A percentile compares a stretch with the other conserved stretches of the same genome.
These are phyloP conservation scores for Palythoa grandiflora DNA, from an alignment of 92 coral and sea anemone species.

Conservation along the genomic window DNA sequence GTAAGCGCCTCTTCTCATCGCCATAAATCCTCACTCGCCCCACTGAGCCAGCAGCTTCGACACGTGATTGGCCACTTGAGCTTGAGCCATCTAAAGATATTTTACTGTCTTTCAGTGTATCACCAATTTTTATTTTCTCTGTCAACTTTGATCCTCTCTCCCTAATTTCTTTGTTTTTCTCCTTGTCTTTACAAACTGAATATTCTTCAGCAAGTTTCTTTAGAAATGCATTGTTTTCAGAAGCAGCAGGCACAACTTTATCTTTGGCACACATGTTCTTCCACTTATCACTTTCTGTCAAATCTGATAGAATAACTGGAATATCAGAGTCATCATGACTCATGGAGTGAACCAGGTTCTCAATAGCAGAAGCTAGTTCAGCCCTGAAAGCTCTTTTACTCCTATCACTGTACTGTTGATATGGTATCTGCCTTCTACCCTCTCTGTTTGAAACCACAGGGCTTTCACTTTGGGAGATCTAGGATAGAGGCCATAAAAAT, in stretches of 20 bases:
- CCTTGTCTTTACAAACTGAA: background rate
- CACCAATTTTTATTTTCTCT: background rate
- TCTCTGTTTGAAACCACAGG: background rate
- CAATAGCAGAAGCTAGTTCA: background rate
- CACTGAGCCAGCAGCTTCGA: background rate
- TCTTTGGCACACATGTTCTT: background rate
- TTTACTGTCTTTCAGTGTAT: background rate
- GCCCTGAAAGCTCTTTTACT: background rate
- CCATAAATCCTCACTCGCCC: background rate
- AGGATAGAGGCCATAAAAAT: background rate
- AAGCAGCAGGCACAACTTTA: background rate
- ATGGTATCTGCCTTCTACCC: background rate
- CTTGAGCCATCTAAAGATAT: background rate
- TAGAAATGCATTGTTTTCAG: background rate
- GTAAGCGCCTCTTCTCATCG: conserved; percentile 32
- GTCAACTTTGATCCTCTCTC: background rate
- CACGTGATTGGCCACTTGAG: background rate
- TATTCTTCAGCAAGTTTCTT: conserved; percentile 12
- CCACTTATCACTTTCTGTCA: background rate
- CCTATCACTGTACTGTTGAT: background rate
- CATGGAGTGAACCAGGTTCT: background rate
- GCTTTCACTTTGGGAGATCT: background rate
- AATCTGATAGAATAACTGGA: background rate
- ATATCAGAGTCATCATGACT: background rate
- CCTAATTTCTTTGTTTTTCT: background rate